Evolutionary conservation across 1,140 invertebrate species (phyloP).

Genomic region (Vanessa atalanta): DNA sequence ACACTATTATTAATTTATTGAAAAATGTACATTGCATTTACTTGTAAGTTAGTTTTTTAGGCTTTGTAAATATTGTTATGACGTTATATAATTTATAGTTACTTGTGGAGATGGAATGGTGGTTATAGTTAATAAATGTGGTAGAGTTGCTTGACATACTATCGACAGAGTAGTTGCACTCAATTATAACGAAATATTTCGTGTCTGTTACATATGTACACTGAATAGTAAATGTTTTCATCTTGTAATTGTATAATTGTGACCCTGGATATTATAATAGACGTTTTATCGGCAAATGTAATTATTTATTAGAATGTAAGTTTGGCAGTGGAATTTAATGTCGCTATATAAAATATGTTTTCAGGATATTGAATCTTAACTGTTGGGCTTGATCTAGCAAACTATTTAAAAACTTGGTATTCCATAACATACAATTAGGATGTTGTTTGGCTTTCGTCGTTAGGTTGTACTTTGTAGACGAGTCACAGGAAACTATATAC

Average conservation of each 20-base stretch:
- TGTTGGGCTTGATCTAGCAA: conserved; percentile 42
- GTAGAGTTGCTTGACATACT: conserved; percentile 74
- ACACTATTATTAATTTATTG: conserved; percentile 77
- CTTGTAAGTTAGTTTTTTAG: conserved; percentile 76
- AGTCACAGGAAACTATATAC: conserved; percentile 61
- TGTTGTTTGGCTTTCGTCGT: conserved; percentile 77
- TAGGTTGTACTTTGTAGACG: conserved; percentile 75
- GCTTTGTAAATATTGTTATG: conserved; percentile 81
- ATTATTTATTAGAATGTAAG: conserved; percentile 44
- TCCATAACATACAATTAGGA: conserved; percentile 51
- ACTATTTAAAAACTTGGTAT: conserved; percentile 38
- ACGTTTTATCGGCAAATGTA: conserved; percentile 36
- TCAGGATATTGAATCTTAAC: conserved; percentile 38
- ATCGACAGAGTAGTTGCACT: conserved; percentile 71
- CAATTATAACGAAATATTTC: conserved; percentile 52
- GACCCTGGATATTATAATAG: conserved; percentile 52
- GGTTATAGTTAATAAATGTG: conserved; percentile 68
- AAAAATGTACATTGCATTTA: conserved; percentile 78
- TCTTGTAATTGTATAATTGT: conserved; percentile 71
- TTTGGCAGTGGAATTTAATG: conserved; percentile 43
- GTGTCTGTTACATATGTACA: conserved; percentile 66
- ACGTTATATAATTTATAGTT: conserved; percentile 81
- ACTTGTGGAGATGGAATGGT: conserved; percentile 58
- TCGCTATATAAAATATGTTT: conserved; percentile 39
- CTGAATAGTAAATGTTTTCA: conserved; percentile 67